Base-by-base conservation (phyloP, 2,797 vertebrate species). In the Cuculus canorus region DNA sequence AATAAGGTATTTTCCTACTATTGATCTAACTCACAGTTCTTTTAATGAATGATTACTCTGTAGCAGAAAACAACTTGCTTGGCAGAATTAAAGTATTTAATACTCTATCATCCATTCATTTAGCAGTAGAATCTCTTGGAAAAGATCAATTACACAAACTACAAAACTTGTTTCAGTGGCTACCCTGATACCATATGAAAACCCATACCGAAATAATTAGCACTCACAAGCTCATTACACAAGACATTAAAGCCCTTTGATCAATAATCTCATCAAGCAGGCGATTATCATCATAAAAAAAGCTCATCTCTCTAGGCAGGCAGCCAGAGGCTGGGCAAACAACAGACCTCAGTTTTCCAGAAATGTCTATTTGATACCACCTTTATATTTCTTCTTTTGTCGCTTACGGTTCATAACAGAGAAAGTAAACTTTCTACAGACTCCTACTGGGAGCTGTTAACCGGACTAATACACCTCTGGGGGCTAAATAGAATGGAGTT, bases 321-420 rank as follows among this genome's bases (percentile, higher is more conserved):
- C 95, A 95, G 92, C 97, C 96, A 96, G 98, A 98, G 13, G 96
- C 96, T 5, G 97, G 32, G 97, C 92, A 8, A 98, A 98, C 88
- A 94, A 97, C 7, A 98, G 98, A n/a, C 97, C 97, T 66, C 89
- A 95, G 86, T 98, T 97, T 92, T 98, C 97, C 71, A 98, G 97
- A 95, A 97, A 98, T 96, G 97, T 98, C 98, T 98, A 97, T 82
- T 98, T 98, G 48, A 98, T 94, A 43, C 97, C 97, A 57, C 98
- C 89, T 95, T 98, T 96, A 78, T 98, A 98, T 94, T 98, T 98
- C 82, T 98, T 97, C 78, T 98, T 98, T 86, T 98, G 98, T 97
- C 97, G 98, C 98, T 98, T 96, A 70, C 45, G 92, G 59, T 9
- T 77, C 88, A 54, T 59, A 94, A 76, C 11, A 75, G 61, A 68